Percentiles rank a stretch among this genome's conserved stretches.
These are phyloP conservation scores for Saguinus imperator DNA, from an alignment of 2,113 vertebrate species.

Conservation along the genomic window DNA sequence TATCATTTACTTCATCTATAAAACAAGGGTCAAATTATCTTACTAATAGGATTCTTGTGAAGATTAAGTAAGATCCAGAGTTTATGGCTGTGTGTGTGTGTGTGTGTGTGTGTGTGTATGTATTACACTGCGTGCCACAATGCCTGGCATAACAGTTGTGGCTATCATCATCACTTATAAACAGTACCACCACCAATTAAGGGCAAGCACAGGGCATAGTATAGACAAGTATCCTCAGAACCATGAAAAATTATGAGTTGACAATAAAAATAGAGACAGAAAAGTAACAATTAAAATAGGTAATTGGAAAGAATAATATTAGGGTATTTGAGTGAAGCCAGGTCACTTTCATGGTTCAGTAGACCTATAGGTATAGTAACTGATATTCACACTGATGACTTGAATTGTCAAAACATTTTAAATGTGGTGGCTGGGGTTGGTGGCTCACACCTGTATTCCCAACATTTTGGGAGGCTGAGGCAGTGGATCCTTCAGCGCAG, in stretches of 20 bases:
- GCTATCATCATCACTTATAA: not conserved
- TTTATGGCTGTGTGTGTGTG: not conserved
- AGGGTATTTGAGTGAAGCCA: constrained; percentile 34
- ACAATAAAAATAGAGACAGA: not conserved
- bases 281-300: not conserved
- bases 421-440: too few species aligned
- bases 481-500: too few species aligned
- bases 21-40: not conserved
- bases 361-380: not conserved
- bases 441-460: too few species aligned
- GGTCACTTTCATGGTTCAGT: not conserved
- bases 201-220: not conserved
- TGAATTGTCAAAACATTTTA: not conserved
- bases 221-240: not conserved
- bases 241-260: not conserved
- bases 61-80: not conserved
- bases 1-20: not conserved
- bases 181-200: not conserved
- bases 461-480: too few species aligned
- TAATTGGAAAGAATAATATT: not conserved
- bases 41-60: not conserved
- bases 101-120: too few species aligned
- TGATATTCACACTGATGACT: not conserved
- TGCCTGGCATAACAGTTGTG: not conserved
- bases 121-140: not conserved